Conservation (phyloP, 92 coral and sea anemone genomes). For the Epizoanthus illoricatus region DNA sequence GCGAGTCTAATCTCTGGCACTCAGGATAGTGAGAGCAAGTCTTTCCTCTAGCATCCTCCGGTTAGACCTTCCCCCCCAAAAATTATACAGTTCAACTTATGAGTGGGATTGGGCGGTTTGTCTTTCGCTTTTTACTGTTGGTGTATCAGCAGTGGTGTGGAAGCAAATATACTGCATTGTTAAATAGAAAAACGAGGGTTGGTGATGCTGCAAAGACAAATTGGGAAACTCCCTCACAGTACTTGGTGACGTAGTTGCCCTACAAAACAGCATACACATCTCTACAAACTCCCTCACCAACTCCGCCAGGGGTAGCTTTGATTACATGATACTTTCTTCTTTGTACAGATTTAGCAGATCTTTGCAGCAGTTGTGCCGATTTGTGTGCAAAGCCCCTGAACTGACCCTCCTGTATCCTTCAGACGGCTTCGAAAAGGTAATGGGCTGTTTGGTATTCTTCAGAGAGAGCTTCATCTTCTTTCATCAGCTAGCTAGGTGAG, state of each 20-base stretch:
- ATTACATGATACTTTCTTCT: constrained; percentile 26
- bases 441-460: constrained; percentile 8
- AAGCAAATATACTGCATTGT: no score
- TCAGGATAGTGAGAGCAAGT: no score
- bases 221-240: constrained; percentile 65
- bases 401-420: neutral
- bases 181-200: constrained; percentile 4
- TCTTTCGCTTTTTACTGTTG: no score
- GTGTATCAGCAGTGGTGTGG: no score
- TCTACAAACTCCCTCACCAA: constrained; percentile 63
- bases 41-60: no score
- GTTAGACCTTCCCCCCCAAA: no score
- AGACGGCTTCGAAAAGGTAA: constrained; percentile 19
- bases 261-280: constrained; percentile 65
- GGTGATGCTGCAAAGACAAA: constrained; percentile 52
- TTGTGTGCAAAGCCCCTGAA: neutral
- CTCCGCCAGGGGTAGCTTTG: constrained; percentile 39
- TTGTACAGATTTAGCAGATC: constrained; percentile 51
- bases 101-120: no score
- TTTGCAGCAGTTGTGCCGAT: constrained; percentile 54
- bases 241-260: constrained; percentile 55
- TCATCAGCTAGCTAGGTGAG: constrained; percentile 46
- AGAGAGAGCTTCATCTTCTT: constrained; percentile 39
- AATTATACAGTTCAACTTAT: no score
- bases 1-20: no score